A percentile compares a stretch with the other conserved stretches of the same genome.
Evolutionary conservation across 2,113 vertebrate genomes (phyloP).

Genomic region (Formicarius rufipectus): DNA sequence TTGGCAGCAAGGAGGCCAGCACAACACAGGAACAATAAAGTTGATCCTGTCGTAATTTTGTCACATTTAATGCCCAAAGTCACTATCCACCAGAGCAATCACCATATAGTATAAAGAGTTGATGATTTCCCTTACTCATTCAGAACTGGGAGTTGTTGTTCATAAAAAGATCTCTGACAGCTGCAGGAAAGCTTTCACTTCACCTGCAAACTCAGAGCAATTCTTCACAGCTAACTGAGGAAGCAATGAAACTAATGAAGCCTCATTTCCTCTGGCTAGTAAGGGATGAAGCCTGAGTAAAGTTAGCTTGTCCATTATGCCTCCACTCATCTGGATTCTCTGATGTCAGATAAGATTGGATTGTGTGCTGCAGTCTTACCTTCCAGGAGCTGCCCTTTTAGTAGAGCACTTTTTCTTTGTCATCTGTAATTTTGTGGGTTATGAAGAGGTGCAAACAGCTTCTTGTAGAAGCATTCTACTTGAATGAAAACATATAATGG

Average conservation of each 20-base stretch:
- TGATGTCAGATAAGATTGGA: not conserved
- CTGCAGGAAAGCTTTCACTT: not conserved
- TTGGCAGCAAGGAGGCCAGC: not conserved
- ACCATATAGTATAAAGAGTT: not conserved
- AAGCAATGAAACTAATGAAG: not conserved
- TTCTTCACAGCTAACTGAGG: not conserved
- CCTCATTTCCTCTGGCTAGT: constrained; percentile 16
- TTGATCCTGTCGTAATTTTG: not conserved
- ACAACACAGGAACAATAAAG: not conserved
- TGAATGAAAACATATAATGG: not conserved
- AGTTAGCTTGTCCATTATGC: not conserved
- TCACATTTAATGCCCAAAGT: not conserved
- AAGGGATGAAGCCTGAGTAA: not conserved
- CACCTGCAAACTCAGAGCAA: not conserved
- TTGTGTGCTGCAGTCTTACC: not conserved
- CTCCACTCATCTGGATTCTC: not conserved
- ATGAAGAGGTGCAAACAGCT: not conserved
- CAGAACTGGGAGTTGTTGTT: not conserved
- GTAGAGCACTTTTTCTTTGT: not conserved
- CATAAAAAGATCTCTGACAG: not conserved
- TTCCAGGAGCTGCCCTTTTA: not conserved
- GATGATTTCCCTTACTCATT: not conserved
- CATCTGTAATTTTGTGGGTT: not conserved
- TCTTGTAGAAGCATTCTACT: not conserved
- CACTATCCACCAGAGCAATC: not conserved